A percentile compares a stretch with the other conserved stretches of the same genome.
phyloP scores from a whole-genome alignment of 2,888 invertebrate species.

The Eremobia ochroleuca region DNA sequence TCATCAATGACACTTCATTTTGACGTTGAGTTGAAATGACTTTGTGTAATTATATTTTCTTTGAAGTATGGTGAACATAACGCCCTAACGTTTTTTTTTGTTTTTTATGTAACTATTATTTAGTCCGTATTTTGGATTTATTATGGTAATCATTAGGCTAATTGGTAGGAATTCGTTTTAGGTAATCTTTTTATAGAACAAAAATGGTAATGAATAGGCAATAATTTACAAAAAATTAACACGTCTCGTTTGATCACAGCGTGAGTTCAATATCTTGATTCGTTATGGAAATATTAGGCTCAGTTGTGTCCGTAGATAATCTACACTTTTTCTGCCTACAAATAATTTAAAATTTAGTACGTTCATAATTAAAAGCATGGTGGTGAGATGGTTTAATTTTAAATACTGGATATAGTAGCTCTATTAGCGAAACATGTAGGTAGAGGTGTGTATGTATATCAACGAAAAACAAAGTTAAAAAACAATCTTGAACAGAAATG shows the following conservation, averaged over 20 bases:
- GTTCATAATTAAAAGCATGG: slow-evolving; percentile 15
- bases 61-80: slow-evolving; percentile 18
- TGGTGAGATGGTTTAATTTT: background rate
- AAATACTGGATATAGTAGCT: background rate
- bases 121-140: slow-evolving; percentile 7
- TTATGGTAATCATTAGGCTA: slow-evolving; percentile 18
- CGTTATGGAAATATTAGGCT: slow-evolving; percentile 62
- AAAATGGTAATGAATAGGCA: slow-evolving; percentile 54
- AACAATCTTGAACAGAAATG: background rate
- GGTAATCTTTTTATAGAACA: slow-evolving; percentile 25
- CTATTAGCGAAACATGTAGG: background rate
- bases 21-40: slow-evolving; percentile 39
- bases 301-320: slow-evolving; percentile 44
- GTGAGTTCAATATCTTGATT: slow-evolving; percentile 64
- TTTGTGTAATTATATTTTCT: background rate
- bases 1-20: slow-evolving; percentile 58
- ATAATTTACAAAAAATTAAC: slow-evolving; percentile 60
- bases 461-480: background rate
- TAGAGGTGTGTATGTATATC: background rate
- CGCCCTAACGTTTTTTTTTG: slow-evolving; percentile 2
- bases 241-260: slow-evolving; percentile 65
- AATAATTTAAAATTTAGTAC: slow-evolving; percentile 39
- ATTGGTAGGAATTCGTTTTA: slow-evolving; percentile 28
- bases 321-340: slow-evolving; percentile 38
- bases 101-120: background rate